Conservation (phyloP, 2,797 vertebrate species). For the Octomys mimax region DNA sequence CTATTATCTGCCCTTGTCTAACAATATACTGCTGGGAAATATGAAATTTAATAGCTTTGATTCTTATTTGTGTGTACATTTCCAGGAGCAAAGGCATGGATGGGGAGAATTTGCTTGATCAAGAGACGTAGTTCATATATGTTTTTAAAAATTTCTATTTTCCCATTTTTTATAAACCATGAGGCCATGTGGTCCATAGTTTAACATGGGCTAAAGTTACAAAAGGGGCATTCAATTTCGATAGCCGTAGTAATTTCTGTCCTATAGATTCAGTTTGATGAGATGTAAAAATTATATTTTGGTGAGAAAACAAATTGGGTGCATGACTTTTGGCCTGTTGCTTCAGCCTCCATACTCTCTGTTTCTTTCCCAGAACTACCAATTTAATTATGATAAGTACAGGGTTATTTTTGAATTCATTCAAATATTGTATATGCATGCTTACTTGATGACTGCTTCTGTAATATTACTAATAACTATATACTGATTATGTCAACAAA, state of each 20-base stretch:
- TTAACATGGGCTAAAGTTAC: conserved; percentile 38
- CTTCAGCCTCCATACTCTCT: conserved; percentile 8
- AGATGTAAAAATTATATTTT: conserved; percentile 53
- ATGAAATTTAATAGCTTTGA: conserved; percentile 50
- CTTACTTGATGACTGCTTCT: conserved; percentile 50
- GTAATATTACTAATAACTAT: conserved; percentile 61
- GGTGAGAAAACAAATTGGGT: conserved; percentile 58
- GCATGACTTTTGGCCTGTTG: conserved; percentile 46
- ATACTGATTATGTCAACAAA: conserved; percentile 70
- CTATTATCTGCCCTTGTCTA: neutral
- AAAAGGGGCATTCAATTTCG: neutral
- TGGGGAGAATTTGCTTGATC: neutral
- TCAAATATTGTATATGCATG: neutral
- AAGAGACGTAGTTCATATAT: neutral
- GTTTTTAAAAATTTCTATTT: conserved; percentile 7
- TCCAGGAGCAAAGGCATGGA: conserved; percentile 1
- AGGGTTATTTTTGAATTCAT: conserved; percentile 66
- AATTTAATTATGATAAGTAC: conserved; percentile 76
- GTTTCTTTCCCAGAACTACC: conserved; percentile 44
- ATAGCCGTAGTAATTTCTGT: conserved; percentile 44
- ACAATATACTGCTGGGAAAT: neutral
- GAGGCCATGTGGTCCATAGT: neutral
- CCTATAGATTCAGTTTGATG: conserved; percentile 57
- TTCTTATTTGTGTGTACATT: conserved; percentile 8
- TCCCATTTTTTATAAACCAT: neutral